A percentile compares a stretch with the other conserved stretches of the same genome.
These are phyloP conservation scores for Trichogramma pretiosum DNA, from an alignment of 1,140 invertebrate species.

Conservation along the genomic window DNA sequence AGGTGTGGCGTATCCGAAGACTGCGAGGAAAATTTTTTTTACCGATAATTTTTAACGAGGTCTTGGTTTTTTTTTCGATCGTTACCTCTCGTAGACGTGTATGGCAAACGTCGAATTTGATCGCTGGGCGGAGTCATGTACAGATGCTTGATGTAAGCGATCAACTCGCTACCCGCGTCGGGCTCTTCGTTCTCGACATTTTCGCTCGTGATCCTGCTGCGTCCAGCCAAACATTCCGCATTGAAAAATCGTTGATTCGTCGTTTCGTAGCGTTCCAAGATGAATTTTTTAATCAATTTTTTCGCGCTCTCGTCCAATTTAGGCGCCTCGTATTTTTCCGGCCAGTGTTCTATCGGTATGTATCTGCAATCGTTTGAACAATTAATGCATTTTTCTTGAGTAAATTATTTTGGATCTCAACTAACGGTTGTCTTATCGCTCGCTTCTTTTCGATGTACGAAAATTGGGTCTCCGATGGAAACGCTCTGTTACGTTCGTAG, in stretches of 20 bases:
- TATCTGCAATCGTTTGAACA: neutral
- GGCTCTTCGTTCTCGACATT: neutral
- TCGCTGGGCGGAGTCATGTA: neutral
- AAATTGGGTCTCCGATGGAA: constrained; percentile 4
- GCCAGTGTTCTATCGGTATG: neutral
- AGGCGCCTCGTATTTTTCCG: neutral
- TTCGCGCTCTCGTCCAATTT: neutral
- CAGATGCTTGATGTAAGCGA: constrained; percentile 9
- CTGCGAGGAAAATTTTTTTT: constrained; percentile 21
- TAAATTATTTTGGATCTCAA: neutral
- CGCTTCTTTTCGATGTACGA: constrained; percentile 2
- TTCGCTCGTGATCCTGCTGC: neutral
- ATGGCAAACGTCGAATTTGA: neutral
- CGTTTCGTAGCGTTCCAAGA: constrained; percentile 3
- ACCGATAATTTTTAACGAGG: constrained; percentile 39
- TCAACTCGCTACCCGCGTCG: constrained; percentile 7
- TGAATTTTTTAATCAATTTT: neutral
- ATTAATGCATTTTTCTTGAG: neutral
- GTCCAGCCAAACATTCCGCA: no score
- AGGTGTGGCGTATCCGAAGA: constrained; percentile 27
- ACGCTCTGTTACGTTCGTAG: neutral
- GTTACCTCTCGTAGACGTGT: constrained; percentile 9
- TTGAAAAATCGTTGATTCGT: neutral
- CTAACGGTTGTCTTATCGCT: neutral
- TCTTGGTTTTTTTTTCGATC: neutral